These are phyloP conservation scores for Marcusenius ussheri DNA, from an alignment of 2,113 vertebrate species.

Conservation along the genomic window DNA sequence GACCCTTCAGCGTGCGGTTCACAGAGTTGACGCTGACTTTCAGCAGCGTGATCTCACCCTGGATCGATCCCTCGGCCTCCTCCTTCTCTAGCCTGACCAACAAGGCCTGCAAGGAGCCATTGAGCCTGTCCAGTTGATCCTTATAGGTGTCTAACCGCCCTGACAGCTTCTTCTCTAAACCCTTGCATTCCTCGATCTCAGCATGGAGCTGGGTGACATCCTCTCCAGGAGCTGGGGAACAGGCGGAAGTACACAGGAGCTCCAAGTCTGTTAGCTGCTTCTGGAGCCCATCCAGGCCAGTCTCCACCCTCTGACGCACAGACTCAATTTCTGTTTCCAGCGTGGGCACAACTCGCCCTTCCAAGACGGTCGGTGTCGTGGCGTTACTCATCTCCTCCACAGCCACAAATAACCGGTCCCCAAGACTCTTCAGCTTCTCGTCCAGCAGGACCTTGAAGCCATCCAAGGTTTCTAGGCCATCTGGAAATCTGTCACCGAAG, in stretches of 20 bases:
- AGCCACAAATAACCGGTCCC: slow-evolving; percentile 73
- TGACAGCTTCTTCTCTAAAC: slow-evolving; percentile 69
- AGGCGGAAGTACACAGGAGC: slow-evolving; percentile 74
- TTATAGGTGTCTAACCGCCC: slow-evolving; percentile 69
- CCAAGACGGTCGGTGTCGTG: slow-evolving; percentile 58
- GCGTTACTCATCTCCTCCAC: slow-evolving; percentile 71
- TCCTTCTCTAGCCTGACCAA: slow-evolving; percentile 69
- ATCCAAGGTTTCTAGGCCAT: slow-evolving; percentile 54
- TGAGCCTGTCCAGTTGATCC: slow-evolving; percentile 66
- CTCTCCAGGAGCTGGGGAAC: slow-evolving; percentile 56
- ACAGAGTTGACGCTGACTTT: slow-evolving; percentile 91
- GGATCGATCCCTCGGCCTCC: slow-evolving; percentile 59
- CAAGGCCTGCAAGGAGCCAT: slow-evolving; percentile 74
- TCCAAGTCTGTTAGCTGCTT: slow-evolving; percentile 73
- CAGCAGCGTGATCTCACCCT: slow-evolving; percentile 90
- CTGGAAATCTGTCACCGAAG: slow-evolving; percentile 42
- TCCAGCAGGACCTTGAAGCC: slow-evolving; percentile 72
- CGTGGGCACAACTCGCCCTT: slow-evolving; percentile 68
- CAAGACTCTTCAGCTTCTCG: slow-evolving; percentile 81
- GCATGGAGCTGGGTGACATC: slow-evolving; percentile 52
- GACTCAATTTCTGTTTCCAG: slow-evolving; percentile 75
- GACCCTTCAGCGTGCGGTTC: slow-evolving; percentile 85
- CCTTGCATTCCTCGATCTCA: slow-evolving; percentile 67
- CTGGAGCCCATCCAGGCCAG: slow-evolving; percentile 71
- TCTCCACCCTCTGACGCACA: slow-evolving; percentile 58